Percentiles rank a stretch among this genome's conserved stretches.
Evolutionary conservation across 2,888 invertebrate species (phyloP).

Genomic region (Griposia aprilina): DNA sequence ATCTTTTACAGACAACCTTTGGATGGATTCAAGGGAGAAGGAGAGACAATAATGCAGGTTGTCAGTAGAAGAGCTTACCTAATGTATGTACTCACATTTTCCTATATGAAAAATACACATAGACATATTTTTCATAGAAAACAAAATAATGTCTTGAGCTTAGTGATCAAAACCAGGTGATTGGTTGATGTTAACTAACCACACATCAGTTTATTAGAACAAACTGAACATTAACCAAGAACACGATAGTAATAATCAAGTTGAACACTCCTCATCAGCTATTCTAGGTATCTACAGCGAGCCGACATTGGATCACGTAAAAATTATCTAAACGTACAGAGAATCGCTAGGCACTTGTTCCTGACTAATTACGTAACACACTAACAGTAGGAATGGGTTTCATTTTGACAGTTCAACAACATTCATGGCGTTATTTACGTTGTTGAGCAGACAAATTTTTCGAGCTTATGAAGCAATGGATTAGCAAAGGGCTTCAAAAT

Average conservation of each 20-base stretch:
- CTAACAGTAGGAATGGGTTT: too few species aligned
- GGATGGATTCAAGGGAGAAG: too few species aligned
- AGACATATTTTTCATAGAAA: too few species aligned
- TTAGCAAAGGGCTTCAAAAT: too few species aligned
- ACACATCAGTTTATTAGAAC: neutral
- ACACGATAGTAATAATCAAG: conserved; percentile 16
- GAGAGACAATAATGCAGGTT: too few species aligned
- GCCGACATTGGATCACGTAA: conserved; percentile 31
- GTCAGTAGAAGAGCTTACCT: neutral
- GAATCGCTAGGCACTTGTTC: conserved; percentile 15
- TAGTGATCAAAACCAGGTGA: neutral
- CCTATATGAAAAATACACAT: neutral
- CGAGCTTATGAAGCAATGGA: too few species aligned
- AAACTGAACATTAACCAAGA: neutral
- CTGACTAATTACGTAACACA: too few species aligned
- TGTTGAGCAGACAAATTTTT: too few species aligned
- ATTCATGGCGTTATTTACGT: too few species aligned
- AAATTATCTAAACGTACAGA: conserved; percentile 36
- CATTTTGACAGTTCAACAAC: too few species aligned
- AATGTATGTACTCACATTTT: neutral
- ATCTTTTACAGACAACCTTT: too few species aligned
- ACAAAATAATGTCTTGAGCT: neutral
- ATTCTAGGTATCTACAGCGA: conserved; percentile 36
- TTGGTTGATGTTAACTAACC: neutral
- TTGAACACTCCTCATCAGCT: conserved; percentile 28